Percentiles rank a stretch among this genome's conserved stretches.
Evolutionary conservation across 2,113 vertebrate species (phyloP).

Genomic region (Tyto alba): DNA sequence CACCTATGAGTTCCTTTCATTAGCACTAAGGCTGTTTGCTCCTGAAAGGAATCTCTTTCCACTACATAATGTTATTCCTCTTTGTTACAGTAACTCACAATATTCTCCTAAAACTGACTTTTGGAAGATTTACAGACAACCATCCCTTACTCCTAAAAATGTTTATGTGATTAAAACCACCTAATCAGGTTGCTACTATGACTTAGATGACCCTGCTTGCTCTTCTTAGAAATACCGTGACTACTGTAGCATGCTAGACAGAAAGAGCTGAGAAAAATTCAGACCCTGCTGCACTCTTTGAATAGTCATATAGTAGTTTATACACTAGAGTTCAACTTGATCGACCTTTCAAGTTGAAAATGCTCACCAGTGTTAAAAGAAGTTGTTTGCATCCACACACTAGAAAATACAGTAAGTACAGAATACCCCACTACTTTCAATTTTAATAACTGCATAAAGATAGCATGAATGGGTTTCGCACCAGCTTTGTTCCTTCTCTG

Average conservation of each 20-base stretch:
- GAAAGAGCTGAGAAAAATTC: background rate
- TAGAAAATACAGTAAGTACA: fast-evolving
- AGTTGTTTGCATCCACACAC: background rate
- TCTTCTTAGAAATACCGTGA: background rate
- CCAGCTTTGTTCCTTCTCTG: background rate
- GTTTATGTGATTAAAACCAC: background rate
- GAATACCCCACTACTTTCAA: background rate
- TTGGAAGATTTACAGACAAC: background rate
- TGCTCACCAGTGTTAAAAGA: background rate
- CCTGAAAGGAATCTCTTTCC: background rate
- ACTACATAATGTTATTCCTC: background rate
- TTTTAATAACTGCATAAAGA: background rate
- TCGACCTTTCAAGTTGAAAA: background rate
- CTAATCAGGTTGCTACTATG: background rate
- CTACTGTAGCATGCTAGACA: background rate
- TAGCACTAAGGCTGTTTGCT: background rate
- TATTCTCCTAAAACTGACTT: background rate
- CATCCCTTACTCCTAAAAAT: background rate
- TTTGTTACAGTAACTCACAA: background rate
- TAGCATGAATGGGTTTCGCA: background rate
- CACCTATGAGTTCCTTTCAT: background rate
- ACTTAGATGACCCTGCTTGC: background rate
- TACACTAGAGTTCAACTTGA: background rate
- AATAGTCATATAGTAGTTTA: background rate
- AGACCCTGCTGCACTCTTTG: background rate